phyloP scores from a whole-genome alignment of 2,113 vertebrate genomes.

The Thymallus thymallus region DNA sequence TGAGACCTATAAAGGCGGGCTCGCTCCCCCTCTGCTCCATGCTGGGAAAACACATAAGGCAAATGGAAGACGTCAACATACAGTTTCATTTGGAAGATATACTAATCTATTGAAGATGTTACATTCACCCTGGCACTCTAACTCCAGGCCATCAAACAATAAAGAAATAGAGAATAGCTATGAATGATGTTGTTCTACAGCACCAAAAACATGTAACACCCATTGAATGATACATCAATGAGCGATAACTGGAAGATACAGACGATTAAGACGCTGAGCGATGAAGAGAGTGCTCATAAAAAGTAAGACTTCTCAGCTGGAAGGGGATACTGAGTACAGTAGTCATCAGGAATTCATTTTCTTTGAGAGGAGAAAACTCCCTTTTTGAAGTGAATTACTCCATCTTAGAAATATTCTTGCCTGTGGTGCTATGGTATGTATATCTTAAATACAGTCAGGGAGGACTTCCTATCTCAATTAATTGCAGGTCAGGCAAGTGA shows the following conservation, averaged over 20 bases:
- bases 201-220: conserved; percentile 28
- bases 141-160: conserved; percentile 36
- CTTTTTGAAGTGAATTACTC: conserved; percentile 11
- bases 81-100: conserved; percentile 43
- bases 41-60: conserved; percentile 34
- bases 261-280: conserved; percentile 29
- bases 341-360: conserved; percentile 20
- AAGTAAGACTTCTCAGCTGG: conserved; percentile 35
- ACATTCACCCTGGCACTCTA: conserved; percentile 30
- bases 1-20: background rate
- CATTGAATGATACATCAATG: conserved; percentile 35
- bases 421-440: conserved; percentile 10
- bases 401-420: conserved; percentile 27
- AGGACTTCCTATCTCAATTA: conserved; percentile 32
- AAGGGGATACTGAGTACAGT: conserved; percentile 17
- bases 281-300: conserved; percentile 26
- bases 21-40: background rate
- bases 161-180: conserved; percentile 27
- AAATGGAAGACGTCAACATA: conserved; percentile 42
- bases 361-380: background rate
- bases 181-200: conserved; percentile 33
- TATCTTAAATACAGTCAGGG: conserved; percentile 23
- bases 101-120: conserved; percentile 47
- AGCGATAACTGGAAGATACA: conserved; percentile 29
- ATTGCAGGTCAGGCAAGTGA: conserved; percentile 18